Base-by-base conservation (phyloP, 2,797 vertebrate species). In the Halcyon badia region DNA sequence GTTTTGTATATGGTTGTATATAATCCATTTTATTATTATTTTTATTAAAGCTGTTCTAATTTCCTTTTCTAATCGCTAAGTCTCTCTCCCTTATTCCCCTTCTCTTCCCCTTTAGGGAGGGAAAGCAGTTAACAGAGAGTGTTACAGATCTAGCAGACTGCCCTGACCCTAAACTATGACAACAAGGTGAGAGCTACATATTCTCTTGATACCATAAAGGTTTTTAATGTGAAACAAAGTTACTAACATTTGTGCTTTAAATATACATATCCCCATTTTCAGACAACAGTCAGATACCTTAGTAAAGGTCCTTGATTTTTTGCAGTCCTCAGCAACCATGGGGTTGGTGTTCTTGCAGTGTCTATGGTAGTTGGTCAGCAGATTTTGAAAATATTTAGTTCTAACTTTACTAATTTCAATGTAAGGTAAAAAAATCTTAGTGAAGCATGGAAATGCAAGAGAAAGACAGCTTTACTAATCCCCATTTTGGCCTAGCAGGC, bases 361-460 rank as follows among this genome's bases (percentile, higher is more conserved):
- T 64, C 19, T 37, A 8, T 33, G 41, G 14, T 16, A 49, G 25
- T 5, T 52, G 19, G 5, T 44, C 52, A 82, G 68, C 44, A 94
- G 11, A 65, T 62, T 21, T 28, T 35, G n/a, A 66, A 84, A 86
- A 80, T 39, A 37, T 14, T 54, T 64, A 31, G 3, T 5, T 81
- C 87, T 73, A 52, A 64, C n/a, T 72, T 77, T 33, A 65, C 6
- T 35, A 61, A 62, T 77, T 58, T 10, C 75, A 90, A 58, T 41
- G 14, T 20, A 58, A 25, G 22, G 21, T 51, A 92, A 90, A 41
- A 4, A 57, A 83, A 41, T 44, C 94, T 97, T 98, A 96, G 80
- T 46, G 11, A 52, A 81, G 28, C 48, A 92, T 19, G 97, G 72
- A 97, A 96, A 96, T 35, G 89, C 39, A 57, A 97, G 91, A 62